These are phyloP conservation scores for Anastrepha obliqua DNA, from an alignment of 1,140 invertebrate species.

Conservation along the genomic window DNA sequence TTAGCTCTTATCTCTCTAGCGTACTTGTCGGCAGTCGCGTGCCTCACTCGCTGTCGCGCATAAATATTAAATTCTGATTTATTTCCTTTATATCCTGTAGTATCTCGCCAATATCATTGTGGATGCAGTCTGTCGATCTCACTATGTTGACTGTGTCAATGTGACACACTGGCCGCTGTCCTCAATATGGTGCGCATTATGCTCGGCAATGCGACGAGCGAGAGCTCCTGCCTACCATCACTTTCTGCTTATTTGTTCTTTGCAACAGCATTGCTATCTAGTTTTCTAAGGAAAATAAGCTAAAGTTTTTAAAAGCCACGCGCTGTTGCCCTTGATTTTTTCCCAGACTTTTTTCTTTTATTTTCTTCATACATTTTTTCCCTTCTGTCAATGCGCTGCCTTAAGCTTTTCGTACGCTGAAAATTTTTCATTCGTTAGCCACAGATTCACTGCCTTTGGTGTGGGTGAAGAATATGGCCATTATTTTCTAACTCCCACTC, in stretches of 20 bases:
- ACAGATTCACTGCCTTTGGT: neutral
- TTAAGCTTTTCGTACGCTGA: neutral
- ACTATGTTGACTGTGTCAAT: neutral
- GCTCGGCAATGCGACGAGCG: neutral
- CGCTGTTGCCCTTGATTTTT: neutral
- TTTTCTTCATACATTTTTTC: neutral
- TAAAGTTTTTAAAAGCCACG: neutral
- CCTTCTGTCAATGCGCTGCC: neutral
- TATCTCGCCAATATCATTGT: slow-evolving; percentile 36
- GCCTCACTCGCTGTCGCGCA: slow-evolving; percentile 38
- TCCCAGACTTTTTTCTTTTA: neutral
- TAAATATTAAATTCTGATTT: slow-evolving; percentile 46
- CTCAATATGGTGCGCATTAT: neutral
- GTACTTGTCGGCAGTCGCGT: slow-evolving; percentile 20
- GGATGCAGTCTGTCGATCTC: neutral
- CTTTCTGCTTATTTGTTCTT: neutral
- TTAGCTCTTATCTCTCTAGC: slow-evolving; percentile 18
- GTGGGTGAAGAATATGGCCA: neutral
- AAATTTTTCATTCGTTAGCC: neutral
- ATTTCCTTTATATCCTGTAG: slow-evolving; percentile 41
- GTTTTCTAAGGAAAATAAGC: neutral
- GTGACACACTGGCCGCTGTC: neutral
- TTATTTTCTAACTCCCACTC: neutral
- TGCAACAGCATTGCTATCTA: slow-evolving; percentile 3
- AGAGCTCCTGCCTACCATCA: neutral